Base-by-base conservation (phyloP, 2,113 vertebrate species). In the Stictonetta naevosa region DNA sequence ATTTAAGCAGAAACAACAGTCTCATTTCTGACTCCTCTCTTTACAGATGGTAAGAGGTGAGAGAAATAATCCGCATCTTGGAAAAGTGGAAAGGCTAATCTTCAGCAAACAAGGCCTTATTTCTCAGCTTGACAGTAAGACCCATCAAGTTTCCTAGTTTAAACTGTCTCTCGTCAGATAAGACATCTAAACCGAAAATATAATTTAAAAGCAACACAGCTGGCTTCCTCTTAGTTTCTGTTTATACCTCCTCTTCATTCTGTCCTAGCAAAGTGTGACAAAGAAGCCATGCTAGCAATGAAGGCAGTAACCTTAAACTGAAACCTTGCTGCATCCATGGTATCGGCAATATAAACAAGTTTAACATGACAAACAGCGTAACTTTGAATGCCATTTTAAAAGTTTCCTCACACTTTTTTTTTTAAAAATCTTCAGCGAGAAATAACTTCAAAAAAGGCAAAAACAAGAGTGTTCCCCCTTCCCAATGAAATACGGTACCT, bases 401-500 rank as follows among this genome's bases (percentile, higher is more conserved):
- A 31, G 26, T 26, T 11, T 28, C 25, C 25, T 11, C 23, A 36
- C 11, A 26, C 25, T 17, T 17, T 19, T 60, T 53, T 55, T 96
- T 38, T 63, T 28, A 28, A 40, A 19, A 64, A 29, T n/a, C 20
- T 16, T 83, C 68, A 81, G 46, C 34, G 22, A 67, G 46, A 89
- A 83, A 59, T 48, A n/a, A 75, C 31, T 62, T 48, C 7, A 53
- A 22, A 53, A 89, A 59, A 91, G 12, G 12, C 16, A 40, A 40
- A 40, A 40, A 40, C 88, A 55, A 63, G 16, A 72, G 4, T 48
- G 21, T 2, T 13, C 11, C 28, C 12, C 4, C 48, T 88, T 36
- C 53, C 40, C n/a, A 88, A 12, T 33, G 21, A 73, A 62, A 83
- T 31, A 76, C 23, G 55, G 83, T 97, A 99, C 99, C 99, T 99